Evolutionary conservation across 2,797 vertebrate genomes (phyloP).

Genomic region (Bothrops alternatus): DNA sequence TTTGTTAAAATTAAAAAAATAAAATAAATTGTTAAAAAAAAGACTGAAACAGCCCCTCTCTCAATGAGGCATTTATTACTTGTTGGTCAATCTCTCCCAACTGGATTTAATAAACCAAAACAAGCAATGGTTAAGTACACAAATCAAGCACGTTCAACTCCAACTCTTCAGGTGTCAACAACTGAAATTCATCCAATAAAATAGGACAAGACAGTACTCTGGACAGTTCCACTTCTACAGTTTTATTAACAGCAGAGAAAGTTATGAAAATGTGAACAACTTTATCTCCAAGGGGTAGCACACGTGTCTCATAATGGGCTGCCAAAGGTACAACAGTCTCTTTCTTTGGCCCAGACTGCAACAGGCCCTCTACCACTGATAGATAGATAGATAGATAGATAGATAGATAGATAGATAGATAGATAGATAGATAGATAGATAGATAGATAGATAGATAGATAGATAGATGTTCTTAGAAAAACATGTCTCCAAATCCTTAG

Average conservation of each 20-base stretch:
- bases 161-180: not conserved
- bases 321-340: not conserved
- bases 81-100: not conserved
- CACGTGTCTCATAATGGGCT: not conserved
- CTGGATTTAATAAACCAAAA: not conserved
- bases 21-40: not conserved
- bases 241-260: not conserved
- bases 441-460: no score
- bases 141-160: not conserved
- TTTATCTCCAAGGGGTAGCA: not conserved
- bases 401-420: no score
- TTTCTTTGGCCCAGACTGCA: not conserved
- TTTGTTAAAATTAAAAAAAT: no score
- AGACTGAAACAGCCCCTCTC: not conserved
- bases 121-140: not conserved
- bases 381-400: no score
- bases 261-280: not conserved
- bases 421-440: no score
- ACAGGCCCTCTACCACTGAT: not conserved
- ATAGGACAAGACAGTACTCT: not conserved
- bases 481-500: not conserved
- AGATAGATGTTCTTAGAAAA: not conserved
- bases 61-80: not conserved
- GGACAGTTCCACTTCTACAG: not conserved
- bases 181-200: not conserved